Conservation (phyloP, 2,888 invertebrate species). For the Ornithoptera alexandrae region DNA sequence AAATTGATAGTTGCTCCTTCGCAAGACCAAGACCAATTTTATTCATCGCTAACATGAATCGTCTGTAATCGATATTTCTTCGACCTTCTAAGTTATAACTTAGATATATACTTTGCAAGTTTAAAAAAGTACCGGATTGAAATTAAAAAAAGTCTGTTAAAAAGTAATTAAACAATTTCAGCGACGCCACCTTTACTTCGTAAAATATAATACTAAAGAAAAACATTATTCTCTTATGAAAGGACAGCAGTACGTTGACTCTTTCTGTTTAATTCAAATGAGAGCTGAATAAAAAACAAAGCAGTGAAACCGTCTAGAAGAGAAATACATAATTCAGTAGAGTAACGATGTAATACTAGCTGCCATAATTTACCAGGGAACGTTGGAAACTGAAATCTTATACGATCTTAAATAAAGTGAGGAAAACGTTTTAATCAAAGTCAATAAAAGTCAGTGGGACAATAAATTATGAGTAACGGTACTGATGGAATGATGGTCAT, state of each 20-base stretch:
- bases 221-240: background rate
- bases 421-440: conserved; percentile 28
- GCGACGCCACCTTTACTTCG: background rate
- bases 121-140: too few species aligned
- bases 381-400: conserved; percentile 29
- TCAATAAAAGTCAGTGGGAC: conserved; percentile 18
- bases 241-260: background rate
- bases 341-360: conserved; percentile 28
- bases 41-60: too few species aligned
- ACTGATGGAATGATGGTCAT: background rate
- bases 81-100: too few species aligned
- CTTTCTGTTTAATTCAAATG: conserved; percentile 21
- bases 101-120: too few species aligned
- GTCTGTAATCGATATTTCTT: too few species aligned
- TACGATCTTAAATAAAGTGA: conserved; percentile 23
- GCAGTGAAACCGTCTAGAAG: conserved; percentile 12
- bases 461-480: conserved; percentile 18
- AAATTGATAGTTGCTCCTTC: too few species aligned
- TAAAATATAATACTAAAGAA: background rate
- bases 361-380: conserved; percentile 22
- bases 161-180: background rate
- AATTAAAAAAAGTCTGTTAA: background rate
- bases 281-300: conserved; percentile 18
- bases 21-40: too few species aligned
- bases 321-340: conserved; percentile 28